Conservation (phyloP, 2,888 invertebrate genomes). For the Mallateleia sp. region DNA sequence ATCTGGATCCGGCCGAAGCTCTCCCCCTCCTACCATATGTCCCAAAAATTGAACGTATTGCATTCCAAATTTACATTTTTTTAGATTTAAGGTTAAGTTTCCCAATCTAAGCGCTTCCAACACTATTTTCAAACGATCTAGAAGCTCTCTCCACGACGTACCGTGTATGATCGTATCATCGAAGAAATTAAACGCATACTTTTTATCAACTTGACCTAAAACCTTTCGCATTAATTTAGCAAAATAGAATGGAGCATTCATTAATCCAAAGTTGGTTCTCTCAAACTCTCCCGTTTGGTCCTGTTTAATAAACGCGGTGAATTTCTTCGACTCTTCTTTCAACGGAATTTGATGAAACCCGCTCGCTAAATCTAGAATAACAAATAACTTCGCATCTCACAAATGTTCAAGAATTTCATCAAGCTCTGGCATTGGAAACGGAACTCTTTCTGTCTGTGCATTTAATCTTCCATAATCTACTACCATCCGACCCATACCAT, state of each 20-base stretch:
- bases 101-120: slow-evolving; percentile 81
- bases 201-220: slow-evolving; percentile 14
- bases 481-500: slow-evolving; percentile 64
- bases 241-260: slow-evolving; percentile 79
- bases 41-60: slow-evolving; percentile 8
- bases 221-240: slow-evolving; percentile 64
- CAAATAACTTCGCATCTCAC: neutral
- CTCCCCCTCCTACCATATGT: neutral
- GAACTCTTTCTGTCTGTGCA: neutral
- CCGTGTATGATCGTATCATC: neutral
- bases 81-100: slow-evolving; percentile 1
- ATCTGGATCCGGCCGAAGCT: slow-evolving; percentile 8
- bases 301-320: slow-evolving; percentile 27
- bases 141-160: neutral
- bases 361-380: too few relatives aligned
- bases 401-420: neutral
- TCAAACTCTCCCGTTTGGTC: slow-evolving; percentile 80
- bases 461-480: slow-evolving; percentile 70
- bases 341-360: too few relatives aligned
- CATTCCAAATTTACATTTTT: slow-evolving; percentile 29
- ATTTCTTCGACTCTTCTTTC: too few relatives aligned
- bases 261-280: slow-evolving; percentile 28
- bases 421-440: too few relatives aligned
- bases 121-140: slow-evolving; percentile 61
- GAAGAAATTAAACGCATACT: slow-evolving; percentile 35